Percentiles rank a stretch among this genome's conserved stretches.
These are phyloP conservation scores for Pardalotus punctatus DNA, from an alignment of 2,113 vertebrate species.

Conservation along the genomic window DNA sequence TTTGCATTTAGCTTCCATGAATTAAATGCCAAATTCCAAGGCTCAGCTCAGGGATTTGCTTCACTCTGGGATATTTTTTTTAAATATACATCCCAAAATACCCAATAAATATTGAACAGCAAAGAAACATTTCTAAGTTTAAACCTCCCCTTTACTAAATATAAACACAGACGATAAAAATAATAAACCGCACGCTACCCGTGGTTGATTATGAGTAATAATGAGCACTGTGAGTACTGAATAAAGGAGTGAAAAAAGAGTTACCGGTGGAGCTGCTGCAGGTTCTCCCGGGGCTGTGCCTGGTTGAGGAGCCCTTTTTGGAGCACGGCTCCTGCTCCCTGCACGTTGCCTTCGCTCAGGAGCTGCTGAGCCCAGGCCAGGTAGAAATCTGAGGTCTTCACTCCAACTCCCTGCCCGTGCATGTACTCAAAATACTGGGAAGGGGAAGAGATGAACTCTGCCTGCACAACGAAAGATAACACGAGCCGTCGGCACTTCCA, in stretches of 20 bases:
- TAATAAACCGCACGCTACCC: accelerated
- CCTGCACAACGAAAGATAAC: not conserved
- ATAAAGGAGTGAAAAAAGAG: not conserved
- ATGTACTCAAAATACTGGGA: slow-evolving; percentile 33
- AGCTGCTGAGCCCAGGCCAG: slow-evolving; percentile 42
- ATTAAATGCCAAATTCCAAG: not conserved
- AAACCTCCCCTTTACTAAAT: not conserved
- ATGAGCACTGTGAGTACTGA: not conserved
- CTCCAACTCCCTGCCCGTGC: not conserved
- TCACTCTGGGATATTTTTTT: not conserved
- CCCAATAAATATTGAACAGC: not conserved
- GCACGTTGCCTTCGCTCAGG: not conserved
- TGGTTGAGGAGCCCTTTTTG: slow-evolving; percentile 22
- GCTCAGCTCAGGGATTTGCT: not conserved
- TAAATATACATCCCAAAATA: not conserved
- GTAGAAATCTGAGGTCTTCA: not conserved
- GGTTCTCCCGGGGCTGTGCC: not conserved
- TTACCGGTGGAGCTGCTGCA: slow-evolving; percentile 42
- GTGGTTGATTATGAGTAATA: not conserved
- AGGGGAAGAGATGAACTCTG: slow-evolving; percentile 29
- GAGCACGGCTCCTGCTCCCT: not conserved
- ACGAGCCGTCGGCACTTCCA: not conserved
- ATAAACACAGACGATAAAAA: too few species aligned
- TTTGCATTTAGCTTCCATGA: not conserved
- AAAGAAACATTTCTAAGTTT: not conserved